Evolutionary conservation across 2,113 vertebrate species (phyloP), one percentile per base, ranked within the genome.

Genomic region (Cinclus mexicanus): DNA sequence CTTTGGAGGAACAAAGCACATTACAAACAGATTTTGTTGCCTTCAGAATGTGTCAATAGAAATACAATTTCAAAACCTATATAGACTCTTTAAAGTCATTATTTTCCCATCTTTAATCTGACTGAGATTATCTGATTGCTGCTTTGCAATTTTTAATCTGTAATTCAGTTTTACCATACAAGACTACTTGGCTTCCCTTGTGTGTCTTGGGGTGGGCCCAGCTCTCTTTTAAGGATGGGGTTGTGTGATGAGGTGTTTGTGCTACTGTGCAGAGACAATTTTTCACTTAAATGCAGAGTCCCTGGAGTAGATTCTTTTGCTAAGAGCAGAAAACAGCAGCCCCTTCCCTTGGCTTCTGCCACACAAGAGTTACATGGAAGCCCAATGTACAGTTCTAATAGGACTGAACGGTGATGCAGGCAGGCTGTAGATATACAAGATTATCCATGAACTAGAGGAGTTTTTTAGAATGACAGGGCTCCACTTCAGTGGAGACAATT

Each of bases 241-340:
- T 37, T 60, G 4, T 72, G 39, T n/a, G 41, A 28, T 4, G 6
- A 71, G 19, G 10, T 60, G 7, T 24, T 87, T 57, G 12, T 50
- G 8, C 9, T 33, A 22, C 2, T 25, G 10, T 52, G 33, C 21
- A 85, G 55, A 42, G 60, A 39, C 26, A 81, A 44, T 49, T 67
- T 72, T 35, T 20, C 25, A 18, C 7, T 28, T 24, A 41, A 46
- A 64, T 41, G 8, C 18, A 60, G 35, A 49, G 39, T 21, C 1
- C 3, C 3, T 0, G 0, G 10, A 28, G 10, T n/a, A 29, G 35
- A 28, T 25, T 31, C 33, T 71, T 72, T 28, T 47, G 22, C 39
- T n/a, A 13, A 52, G 17, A 53, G 14, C 9, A 19, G 35, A 26
- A 52, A 67, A 49, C 0, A 0, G 7, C n/a, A 93, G 18, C 13